Conservation (phyloP, 2,888 invertebrate species). For the Limnephilus auricula region DNA sequence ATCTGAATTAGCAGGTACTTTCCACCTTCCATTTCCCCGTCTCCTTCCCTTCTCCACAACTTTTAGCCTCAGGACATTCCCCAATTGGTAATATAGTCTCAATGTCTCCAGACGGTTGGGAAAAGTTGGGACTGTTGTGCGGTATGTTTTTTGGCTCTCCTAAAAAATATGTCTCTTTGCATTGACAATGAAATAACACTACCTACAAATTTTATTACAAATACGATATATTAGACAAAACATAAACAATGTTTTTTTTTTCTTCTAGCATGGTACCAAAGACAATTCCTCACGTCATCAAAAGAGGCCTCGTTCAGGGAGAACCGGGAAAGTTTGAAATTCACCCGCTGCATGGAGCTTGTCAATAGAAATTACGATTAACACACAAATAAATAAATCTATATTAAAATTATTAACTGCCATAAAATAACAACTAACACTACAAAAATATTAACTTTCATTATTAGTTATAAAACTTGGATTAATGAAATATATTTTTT, state of each 20-base stretch:
- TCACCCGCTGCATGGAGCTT: constrained; percentile 72
- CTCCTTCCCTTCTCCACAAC: no score
- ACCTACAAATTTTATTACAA: constrained; percentile 49
- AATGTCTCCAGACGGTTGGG: no score
- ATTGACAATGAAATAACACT: background rate
- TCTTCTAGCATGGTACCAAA: constrained; percentile 93
- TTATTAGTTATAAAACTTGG: background rate
- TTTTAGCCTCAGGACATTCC: no score
- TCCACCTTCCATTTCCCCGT: no score
- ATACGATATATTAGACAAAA: background rate
- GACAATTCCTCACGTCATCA: constrained; percentile 90
- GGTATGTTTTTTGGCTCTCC: no score
- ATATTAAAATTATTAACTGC: background rate
- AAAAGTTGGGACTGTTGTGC: no score
- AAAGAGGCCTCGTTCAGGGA: constrained; percentile 81
- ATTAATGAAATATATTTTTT: background rate
- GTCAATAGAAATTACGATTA: constrained; percentile 69
- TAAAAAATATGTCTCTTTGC: no score
- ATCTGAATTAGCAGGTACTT: no score
- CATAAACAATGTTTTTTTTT: background rate
- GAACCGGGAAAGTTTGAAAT: constrained; percentile 70
- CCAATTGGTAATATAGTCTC: no score
- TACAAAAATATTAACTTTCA: background rate
- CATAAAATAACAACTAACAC: background rate
- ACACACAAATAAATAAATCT: constrained; percentile 49